Base-by-base conservation (phyloP, 2,113 vertebrate genomes). In the Gila orcuttii region DNA sequence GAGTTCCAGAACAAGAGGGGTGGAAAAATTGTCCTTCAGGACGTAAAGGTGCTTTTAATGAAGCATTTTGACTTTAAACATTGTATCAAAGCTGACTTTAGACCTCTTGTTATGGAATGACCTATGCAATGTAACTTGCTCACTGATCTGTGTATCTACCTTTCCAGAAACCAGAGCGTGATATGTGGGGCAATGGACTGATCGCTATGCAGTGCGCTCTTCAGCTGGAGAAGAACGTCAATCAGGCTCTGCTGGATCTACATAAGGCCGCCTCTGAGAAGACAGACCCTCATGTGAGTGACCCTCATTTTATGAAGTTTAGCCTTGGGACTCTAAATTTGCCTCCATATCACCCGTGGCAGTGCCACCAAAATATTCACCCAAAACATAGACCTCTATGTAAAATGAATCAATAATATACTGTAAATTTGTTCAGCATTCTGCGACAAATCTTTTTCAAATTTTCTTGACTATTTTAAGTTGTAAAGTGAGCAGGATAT, bases 1-100 rank as follows among this genome's bases (percentile, higher is more conserved):
- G 87, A 93, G 76, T 93, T 96, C 89, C 96, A 97, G 90, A 97
- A 96, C 92, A 94, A 94, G 2, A 93, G 96, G 1, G 96, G 96
- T 1, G 96, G 96, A 6, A 92, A 94, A 57, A 92, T 95, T 52
- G 88, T 96, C 52, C 93, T 97, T 36, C 95, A 96, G 90, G 96
- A 96, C 12, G 3, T 97, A 25, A 95, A 95, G 93, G 96, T 97
- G 7, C 13, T 73, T 73, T 73, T 3, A 45, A 11, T 21, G 19
- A 57, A 57, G 52, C 52, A 6, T 17, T 52, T 17, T 52, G 4
- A 52, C 17, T 19, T 55, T 21, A 17, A 55, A 55, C 19, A 57
- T 57, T 21, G 19, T 57, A 57, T 21, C 55, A 57, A 8, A 57
- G 0, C 55, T 21, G 19, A 57, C 17, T 57, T 6, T 21, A 57